Percentiles rank a stretch among this genome's conserved stretches.
phyloP scores from a whole-genome alignment of 2,888 invertebrate species.

The Caenorhabditis sp. region DNA sequence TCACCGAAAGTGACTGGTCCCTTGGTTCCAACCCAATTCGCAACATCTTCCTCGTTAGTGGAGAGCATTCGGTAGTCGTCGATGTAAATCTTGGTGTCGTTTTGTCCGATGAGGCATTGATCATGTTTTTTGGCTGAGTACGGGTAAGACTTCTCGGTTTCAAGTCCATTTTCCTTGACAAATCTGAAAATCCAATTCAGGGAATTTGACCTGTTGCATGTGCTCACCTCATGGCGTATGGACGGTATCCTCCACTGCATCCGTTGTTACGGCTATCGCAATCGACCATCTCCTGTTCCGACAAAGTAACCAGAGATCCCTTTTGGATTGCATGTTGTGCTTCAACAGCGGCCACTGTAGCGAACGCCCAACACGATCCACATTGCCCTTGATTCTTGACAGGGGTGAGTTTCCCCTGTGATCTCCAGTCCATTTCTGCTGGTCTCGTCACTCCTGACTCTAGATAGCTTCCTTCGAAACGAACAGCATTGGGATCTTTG shows the following conservation, averaged over 20 bases:
- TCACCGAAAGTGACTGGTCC: slow-evolving; percentile 78
- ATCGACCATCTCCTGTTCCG: slow-evolving; percentile 80
- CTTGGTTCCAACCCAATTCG: slow-evolving; percentile 76
- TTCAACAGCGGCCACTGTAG: slow-evolving; percentile 76
- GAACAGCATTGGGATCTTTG: not conserved
- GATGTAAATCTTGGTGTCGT: slow-evolving; percentile 68
- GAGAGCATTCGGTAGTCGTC: slow-evolving; percentile 65
- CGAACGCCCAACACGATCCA: slow-evolving; percentile 80
- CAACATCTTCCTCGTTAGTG: slow-evolving; percentile 74
- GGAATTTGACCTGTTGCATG: too few species aligned
- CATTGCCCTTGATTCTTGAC: slow-evolving; percentile 79
- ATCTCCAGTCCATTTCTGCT: slow-evolving; percentile 72
- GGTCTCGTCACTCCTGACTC: slow-evolving; percentile 51
- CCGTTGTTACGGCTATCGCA: slow-evolving; percentile 76
- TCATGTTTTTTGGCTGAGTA: slow-evolving; percentile 65
- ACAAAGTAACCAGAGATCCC: slow-evolving; percentile 68
- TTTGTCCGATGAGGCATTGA: slow-evolving; percentile 53
- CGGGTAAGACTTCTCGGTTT: slow-evolving; percentile 70
- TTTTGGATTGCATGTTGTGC: slow-evolving; percentile 71
- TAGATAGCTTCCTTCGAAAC: slow-evolving; percentile 38
- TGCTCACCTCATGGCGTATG: slow-evolving; percentile 73
- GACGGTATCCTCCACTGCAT: slow-evolving; percentile 76
- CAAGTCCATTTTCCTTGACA: slow-evolving; percentile 72
- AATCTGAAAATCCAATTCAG: slow-evolving; percentile 59
- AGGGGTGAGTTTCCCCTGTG: slow-evolving; percentile 69